These are phyloP conservation scores for Stegostoma tigrinum DNA, from an alignment of 2,113 vertebrate species.

Conservation along the genomic window DNA sequence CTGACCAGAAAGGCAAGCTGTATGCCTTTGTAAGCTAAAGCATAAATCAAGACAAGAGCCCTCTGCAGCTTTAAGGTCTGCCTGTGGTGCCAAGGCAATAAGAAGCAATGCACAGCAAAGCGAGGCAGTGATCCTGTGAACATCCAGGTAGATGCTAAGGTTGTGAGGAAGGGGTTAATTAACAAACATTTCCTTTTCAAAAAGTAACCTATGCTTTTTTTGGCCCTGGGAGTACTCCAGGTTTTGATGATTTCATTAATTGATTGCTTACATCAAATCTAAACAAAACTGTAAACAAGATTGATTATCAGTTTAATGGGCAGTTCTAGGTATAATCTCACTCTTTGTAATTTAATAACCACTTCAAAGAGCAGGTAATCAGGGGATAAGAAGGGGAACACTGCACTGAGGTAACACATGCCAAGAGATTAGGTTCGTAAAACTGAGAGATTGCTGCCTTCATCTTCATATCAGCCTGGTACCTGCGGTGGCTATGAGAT, in stretches of 20 bases:
- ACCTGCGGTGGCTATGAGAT: neutral
- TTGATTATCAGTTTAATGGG: neutral
- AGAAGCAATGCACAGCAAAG: no score
- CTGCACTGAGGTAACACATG: neutral
- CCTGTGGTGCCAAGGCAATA: no score
- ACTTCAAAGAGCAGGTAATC: conserved; percentile 13
- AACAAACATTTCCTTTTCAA: neutral
- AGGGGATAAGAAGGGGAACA: neutral
- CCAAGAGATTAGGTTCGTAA: neutral
- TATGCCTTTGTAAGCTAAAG: no score
- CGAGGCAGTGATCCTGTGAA: no score
- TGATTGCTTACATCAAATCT: conserved; percentile 2
- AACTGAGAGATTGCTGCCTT: neutral
- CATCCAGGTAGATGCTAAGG: no score
- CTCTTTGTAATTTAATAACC: conserved; percentile 15
- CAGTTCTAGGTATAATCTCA: neutral
- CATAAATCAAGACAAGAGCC: no score
- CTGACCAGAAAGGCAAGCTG: no score
- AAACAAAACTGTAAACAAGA: conserved; percentile 28
- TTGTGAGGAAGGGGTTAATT: neutral
- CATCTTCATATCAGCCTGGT: neutral
- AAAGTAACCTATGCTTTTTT: no score
- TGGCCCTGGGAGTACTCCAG: neutral
- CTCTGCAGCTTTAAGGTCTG: no score
- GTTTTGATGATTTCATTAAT: neutral